phyloP scores from a whole-genome alignment of 2,113 vertebrate species.

The Tenebrosternarchus preto region DNA sequence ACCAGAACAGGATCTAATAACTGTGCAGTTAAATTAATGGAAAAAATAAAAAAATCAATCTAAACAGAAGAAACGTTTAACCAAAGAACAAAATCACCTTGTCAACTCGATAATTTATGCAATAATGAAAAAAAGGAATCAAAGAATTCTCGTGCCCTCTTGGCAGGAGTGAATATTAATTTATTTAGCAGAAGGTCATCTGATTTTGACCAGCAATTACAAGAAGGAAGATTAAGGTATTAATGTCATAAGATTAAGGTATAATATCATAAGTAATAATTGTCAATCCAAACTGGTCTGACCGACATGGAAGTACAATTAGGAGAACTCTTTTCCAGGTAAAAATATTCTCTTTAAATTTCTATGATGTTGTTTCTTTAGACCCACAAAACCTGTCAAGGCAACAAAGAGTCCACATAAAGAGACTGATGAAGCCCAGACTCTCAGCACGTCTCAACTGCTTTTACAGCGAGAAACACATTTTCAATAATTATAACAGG shows the following conservation, averaged over 20 bases:
- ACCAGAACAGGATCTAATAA: too few species aligned
- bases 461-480: neutral
- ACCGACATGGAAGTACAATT: conserved; percentile 16
- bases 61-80: too few species aligned
- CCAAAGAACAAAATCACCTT: neutral
- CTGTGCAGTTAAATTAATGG: too few species aligned
- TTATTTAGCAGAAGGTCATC: conserved; percentile 14
- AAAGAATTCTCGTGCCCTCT: neutral
- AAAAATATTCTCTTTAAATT: neutral
- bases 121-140: conserved; percentile 1
- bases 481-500: neutral
- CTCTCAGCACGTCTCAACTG: neutral
- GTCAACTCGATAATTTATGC: conserved; percentile 11
- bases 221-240: conserved; percentile 31
- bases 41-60: too few species aligned
- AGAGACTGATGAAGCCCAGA: conserved; percentile 5
- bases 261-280: conserved; percentile 39
- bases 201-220: conserved; percentile 29
- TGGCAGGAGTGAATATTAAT: conserved; percentile 30
- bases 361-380: neutral
- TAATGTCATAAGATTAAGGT: too few species aligned
- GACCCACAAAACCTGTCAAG: neutral
- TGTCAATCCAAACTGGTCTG: conserved; percentile 18
- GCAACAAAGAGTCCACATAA: neutral
- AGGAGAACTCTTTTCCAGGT: conserved; percentile 19